Conservation (phyloP, 1,140 invertebrate species). For the Uloborus diversus region DNA sequence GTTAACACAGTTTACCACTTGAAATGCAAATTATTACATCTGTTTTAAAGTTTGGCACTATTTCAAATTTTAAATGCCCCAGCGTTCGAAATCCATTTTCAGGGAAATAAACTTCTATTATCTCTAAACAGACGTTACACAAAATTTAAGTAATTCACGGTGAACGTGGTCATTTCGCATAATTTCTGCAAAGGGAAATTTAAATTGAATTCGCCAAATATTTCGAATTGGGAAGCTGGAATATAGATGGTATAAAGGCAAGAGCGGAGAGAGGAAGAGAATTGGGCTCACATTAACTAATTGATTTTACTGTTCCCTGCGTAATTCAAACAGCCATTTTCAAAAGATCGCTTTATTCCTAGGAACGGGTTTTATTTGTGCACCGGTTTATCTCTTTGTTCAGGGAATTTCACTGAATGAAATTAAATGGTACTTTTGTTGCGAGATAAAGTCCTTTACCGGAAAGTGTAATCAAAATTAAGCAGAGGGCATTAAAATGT, state of each 20-base stretch:
- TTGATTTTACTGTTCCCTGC: slow-evolving; percentile 29
- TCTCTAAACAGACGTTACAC: no score
- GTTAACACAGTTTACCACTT: no score
- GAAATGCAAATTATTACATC: no score
- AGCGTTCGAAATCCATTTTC: no score
- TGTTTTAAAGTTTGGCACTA: no score
- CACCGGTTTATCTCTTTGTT: slow-evolving; percentile 2
- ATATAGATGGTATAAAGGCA: not conserved
- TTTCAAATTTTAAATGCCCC: no score
- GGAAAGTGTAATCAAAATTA: slow-evolving; percentile 24
- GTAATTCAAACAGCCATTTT: slow-evolving; percentile 26
- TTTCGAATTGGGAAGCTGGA: not conserved
- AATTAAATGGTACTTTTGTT: not conserved
- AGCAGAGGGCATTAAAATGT: slow-evolving; percentile 20
- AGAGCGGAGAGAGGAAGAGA: no score
- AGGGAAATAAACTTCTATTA: no score
- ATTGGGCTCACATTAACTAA: slow-evolving; percentile 29
- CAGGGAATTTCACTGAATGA: slow-evolving; percentile 30
- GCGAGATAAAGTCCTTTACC: not conserved
- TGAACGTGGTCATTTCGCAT: no score
- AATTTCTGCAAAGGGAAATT: slow-evolving; percentile 29
- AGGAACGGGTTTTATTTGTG: not conserved
- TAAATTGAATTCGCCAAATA: slow-evolving; percentile 25
- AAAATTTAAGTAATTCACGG: no score
- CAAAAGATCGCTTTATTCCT: no score